Evolutionary conservation across 2,797 vertebrate genomes (phyloP).

Genomic region (Melanotaenia pygmaea): DNA sequence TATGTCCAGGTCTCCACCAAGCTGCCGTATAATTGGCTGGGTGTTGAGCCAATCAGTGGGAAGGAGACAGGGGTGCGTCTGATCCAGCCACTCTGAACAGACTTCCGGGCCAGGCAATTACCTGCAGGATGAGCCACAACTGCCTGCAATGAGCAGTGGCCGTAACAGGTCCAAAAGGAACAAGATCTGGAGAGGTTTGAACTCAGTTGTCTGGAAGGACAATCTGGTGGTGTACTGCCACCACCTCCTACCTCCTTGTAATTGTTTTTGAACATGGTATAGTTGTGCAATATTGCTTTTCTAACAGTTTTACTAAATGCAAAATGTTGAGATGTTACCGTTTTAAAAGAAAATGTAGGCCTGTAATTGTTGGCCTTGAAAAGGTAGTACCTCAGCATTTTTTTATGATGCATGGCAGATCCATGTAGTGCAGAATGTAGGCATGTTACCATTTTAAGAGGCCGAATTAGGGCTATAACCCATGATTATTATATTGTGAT

Average conservation of each 20-base stretch:
- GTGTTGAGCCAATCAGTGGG: too few species aligned
- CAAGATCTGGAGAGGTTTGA: neutral
- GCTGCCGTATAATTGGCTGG: too few species aligned
- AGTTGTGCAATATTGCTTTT: neutral
- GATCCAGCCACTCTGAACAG: too few species aligned
- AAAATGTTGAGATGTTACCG: neutral
- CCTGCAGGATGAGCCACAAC: too few species aligned
- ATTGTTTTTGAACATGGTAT: too few species aligned
- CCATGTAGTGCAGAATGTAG: neutral
- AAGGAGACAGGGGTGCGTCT: too few species aligned
- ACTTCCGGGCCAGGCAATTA: too few species aligned
- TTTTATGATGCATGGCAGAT: neutral
- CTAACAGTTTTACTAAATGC: neutral
- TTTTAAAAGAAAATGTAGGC: neutral
- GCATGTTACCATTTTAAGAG: neutral
- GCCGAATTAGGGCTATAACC: neutral
- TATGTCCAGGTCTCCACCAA: too few species aligned
- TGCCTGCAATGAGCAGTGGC: too few species aligned
- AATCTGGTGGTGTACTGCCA: neutral
- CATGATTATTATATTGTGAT: neutral
- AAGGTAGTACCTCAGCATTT: neutral
- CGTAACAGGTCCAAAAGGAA: neutral
- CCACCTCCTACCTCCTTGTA: neutral
- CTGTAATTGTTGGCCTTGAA: neutral
- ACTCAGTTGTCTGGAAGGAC: neutral